Percentiles rank a stretch among this genome's conserved stretches.
Evolutionary conservation across 2,888 invertebrate species (phyloP).

Genomic region (Tipula vernalis): DNA sequence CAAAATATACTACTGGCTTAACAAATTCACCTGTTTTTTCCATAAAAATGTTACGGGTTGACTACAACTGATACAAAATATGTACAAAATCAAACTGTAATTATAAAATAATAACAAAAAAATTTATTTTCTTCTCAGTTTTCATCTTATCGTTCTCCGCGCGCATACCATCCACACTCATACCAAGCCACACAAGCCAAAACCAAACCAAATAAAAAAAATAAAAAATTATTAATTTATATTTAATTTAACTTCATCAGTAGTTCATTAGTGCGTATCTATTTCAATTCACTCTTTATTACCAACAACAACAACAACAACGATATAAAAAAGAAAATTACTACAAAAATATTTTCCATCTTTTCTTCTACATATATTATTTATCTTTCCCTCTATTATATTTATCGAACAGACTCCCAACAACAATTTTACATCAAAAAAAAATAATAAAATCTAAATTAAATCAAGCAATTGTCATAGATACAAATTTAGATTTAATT

Average conservation of each 20-base stretch:
- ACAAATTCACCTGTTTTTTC: neutral
- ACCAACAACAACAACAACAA: neutral
- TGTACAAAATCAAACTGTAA: neutral
- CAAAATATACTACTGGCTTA: neutral
- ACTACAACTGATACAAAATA: neutral
- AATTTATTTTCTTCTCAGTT: neutral
- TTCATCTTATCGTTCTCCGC: neutral
- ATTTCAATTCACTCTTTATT: neutral
- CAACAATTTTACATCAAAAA: neutral
- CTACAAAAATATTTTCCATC: neutral
- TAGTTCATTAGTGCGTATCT: neutral
- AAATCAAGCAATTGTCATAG: slow-evolving; percentile 10
- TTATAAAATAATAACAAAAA: neutral
- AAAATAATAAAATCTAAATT: neutral
- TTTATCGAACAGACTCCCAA: neutral
- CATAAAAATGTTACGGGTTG: neutral
- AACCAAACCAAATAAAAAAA: neutral
- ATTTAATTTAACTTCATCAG: slow-evolving; percentile 4
- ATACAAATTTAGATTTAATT: slow-evolving; percentile 10
- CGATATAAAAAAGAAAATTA: neutral
- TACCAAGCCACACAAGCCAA: neutral
- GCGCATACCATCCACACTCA: neutral
- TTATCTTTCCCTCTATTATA: neutral
- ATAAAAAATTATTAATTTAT: neutral
- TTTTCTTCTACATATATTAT: neutral